Evolutionary conservation across 2,113 vertebrate species (phyloP), one percentile per base, ranked within the genome.

Genomic region (Apteryx mantelli): DNA sequence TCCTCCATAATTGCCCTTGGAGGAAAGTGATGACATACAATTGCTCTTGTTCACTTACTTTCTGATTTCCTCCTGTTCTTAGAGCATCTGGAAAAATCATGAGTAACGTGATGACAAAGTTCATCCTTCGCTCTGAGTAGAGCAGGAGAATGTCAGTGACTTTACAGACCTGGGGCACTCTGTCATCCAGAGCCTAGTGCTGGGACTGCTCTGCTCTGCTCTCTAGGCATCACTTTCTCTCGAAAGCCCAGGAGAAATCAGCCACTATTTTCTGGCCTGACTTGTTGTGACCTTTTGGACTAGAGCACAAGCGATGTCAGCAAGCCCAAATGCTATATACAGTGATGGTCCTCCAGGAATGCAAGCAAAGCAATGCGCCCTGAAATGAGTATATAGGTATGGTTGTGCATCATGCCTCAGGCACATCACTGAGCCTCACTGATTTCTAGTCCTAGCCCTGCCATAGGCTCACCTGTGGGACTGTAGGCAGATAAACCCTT

Each of bases 21-120:
- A 89, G 73, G 25, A n/a, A 76, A 7, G 9, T 61, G 56, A 83
- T 84, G 94, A 76, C 94, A 95, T 34, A 84, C 46, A 79, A 87
- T 92, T 6, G 17, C n/a, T 89, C 73, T 91, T 79, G 83, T 95
- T 56, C 36, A 3, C 68, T 89, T 88, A 60, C 30, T 78, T 88
- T 77, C 40, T 95, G 91, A 96, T 95, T 94, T 91, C 30, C 82
- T 93, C 46, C 64, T 86, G 18, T 63, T 88, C 44, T 74, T 83
- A 0, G 18, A 91, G 76, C 82, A 88, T 74, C 79, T 83, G 53
- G 53, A 8, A 75, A 80, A 85, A 79, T 1, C 24, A 12, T 44
- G 53, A 86, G 46, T 74, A 88, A 70, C 5, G 16, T 38, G 74
- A 74, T 80, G 77, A 88, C 60, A 93, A 93, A 95, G 92, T 91